Conservation (phyloP, 2,113 vertebrate genomes). For the Cebidichthys violaceus region DNA sequence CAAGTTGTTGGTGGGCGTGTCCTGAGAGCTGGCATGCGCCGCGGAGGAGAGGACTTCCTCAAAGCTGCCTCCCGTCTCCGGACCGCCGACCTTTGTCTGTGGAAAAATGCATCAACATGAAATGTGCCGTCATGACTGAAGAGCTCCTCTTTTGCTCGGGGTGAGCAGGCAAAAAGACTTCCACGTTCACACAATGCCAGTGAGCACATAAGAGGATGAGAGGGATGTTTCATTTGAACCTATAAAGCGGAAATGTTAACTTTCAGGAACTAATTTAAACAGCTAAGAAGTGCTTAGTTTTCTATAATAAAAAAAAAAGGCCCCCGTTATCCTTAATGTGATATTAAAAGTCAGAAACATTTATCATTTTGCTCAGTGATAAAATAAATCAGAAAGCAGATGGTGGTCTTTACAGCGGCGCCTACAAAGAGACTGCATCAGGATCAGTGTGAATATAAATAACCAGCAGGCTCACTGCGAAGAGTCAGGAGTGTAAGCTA, state of each 20-base stretch:
- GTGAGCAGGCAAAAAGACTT: not conserved
- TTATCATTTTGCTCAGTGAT: not conserved
- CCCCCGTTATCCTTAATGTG: not conserved
- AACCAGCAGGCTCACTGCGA: constrained; percentile 4
- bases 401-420: not conserved
- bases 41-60: constrained; percentile 96
- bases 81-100: constrained; percentile 92
- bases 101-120: not conserved
- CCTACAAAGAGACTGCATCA: not conserved
- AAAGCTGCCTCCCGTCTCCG: constrained; percentile 88
- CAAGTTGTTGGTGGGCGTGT: constrained; percentile 81
- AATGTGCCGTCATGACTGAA: not conserved
- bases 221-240: not conserved
- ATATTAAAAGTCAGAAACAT: not conserved
- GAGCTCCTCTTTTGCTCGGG: not conserved
- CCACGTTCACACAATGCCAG: not conserved
- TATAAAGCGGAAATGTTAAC: not conserved
- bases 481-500: constrained; percentile 21
- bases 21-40: constrained; percentile 92
- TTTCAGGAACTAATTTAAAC: not conserved
- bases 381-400: not conserved
- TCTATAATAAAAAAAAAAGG: too few species aligned
- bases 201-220: not conserved
- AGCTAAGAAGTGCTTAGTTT: too few species aligned
- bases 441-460: constrained; percentile 37